A percentile compares a stretch with the other conserved stretches of the same genome.
Conservation (phyloP, 1,140 invertebrate species). For the Magallana gigas region DNA sequence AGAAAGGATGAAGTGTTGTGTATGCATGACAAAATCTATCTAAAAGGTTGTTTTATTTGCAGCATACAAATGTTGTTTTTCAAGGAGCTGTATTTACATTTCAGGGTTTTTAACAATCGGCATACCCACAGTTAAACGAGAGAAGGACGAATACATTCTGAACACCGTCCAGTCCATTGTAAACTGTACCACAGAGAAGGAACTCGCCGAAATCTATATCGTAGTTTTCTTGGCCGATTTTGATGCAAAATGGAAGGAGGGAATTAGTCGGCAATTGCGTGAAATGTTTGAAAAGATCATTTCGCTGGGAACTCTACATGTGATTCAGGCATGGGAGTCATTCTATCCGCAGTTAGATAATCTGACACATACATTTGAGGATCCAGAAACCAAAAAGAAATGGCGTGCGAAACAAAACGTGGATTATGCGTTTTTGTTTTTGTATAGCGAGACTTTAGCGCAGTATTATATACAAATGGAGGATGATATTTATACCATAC, state of each 20-base stretch:
- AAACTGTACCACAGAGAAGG: conserved; percentile 50
- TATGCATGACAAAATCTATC: too few relatives aligned
- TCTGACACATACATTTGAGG: conserved; percentile 73
- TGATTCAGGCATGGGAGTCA: conserved; percentile 67
- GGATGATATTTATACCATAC: conserved; percentile 74
- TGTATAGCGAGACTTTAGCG: conserved; percentile 68
- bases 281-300: conserved; percentile 54
- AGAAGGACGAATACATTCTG: conserved; percentile 58
- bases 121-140: conserved; percentile 67
- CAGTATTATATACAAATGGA: conserved; percentile 76
- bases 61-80: too few relatives aligned
- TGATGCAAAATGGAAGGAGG: conserved; percentile 49
- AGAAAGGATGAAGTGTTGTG: too few relatives aligned
- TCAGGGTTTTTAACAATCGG: conserved; percentile 68
- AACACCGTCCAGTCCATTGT: conserved; percentile 62
- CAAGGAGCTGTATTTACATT: neutral
- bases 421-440: conserved; percentile 74
- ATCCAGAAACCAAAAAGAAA: conserved; percentile 65
- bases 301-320: conserved; percentile 66
- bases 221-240: conserved; percentile 66
- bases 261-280: conserved; percentile 46
- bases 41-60: too few relatives aligned
- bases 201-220: conserved; percentile 61
- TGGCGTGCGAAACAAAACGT: conserved; percentile 77
- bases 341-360: conserved; percentile 71